Percentiles rank a stretch among this genome's conserved stretches.
These are phyloP conservation scores for Elachura formosa DNA, from an alignment of 2,113 vertebrate genomes.

Conservation along the genomic window DNA sequence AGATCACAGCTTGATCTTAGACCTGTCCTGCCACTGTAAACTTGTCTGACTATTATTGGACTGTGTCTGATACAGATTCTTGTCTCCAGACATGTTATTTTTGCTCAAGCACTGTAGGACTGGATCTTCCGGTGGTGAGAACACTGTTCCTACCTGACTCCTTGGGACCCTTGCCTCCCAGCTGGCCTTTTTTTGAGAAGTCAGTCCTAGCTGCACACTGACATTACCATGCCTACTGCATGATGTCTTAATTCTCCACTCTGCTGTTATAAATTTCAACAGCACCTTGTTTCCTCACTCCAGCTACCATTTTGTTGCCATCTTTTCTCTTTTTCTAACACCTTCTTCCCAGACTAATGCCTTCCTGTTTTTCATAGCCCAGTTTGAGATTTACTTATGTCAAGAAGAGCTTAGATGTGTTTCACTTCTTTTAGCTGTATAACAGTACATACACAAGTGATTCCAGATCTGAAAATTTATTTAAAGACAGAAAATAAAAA, in stretches of 20 bases:
- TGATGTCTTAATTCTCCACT: not conserved
- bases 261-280: not conserved
- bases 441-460: not conserved
- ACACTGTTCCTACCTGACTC: not conserved
- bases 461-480: not conserved
- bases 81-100: not conserved
- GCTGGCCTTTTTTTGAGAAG: not conserved
- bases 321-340: not conserved
- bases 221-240: not conserved
- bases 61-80: not conserved
- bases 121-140: not conserved
- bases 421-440: not conserved
- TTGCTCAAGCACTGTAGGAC: not conserved
- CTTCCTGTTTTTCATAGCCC: not conserved
- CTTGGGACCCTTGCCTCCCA: not conserved
- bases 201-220: not conserved
- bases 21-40: not conserved
- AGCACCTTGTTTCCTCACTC: not conserved
- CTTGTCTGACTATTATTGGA: not conserved
- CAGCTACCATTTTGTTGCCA: not conserved
- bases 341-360: not conserved
- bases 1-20: not conserved
- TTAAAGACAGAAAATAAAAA: not conserved
- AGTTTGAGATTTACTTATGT: not conserved
- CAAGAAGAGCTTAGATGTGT: not conserved